Evolutionary conservation across 2,113 vertebrate species (phyloP), one percentile per base, ranked within the genome.

Genomic region (Sturnira hondurensis): DNA sequence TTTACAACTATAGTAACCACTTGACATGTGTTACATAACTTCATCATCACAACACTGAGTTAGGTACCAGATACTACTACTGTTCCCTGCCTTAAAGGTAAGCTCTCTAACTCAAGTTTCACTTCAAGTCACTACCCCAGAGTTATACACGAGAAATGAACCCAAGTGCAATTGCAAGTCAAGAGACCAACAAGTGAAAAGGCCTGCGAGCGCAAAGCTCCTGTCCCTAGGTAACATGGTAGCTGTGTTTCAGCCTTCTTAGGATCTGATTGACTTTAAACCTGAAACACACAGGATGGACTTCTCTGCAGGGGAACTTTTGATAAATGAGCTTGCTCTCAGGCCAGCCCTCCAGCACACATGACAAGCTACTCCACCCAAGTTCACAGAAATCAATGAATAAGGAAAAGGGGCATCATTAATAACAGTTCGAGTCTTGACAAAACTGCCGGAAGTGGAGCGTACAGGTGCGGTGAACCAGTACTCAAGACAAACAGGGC

Each of bases 311-410:
- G 31, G n/a, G 65, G 41, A 61, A 58, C 31, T 88, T 22, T 2
- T 22, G 45, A 61, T 54, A 52, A 91, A 77, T 1, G 31, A 81
- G 47, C 3, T 33, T 33, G 13, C 45, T 81, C 68, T 96, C 76
- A 7, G 38, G 68, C 33, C 10, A 81, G 83, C 2, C n/a, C 36
- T 22, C 31, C 61, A 33, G 4, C 28, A 31, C 31, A 50, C 43
- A 43, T 2, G 47, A 82, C 20, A 85, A 67, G 71, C 3, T 14
- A 20, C 26, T 73, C 58, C 38, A n/a, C 70, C 41, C 43, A 50
- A 86, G 8, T 63, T 90, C 92, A 92, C 17, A 92, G 81, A 92
- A 95, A 61, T 45, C 65, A 91, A 56, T 43, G 67, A 73, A 61
- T 38, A 67, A 45, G 76, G 36, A 43, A 58, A 80, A 80, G 67